Evolutionary conservation across 2,797 vertebrate genomes (phyloP), one percentile per base, ranked within the genome.

Genomic region (Fistularia tabacaria): DNA sequence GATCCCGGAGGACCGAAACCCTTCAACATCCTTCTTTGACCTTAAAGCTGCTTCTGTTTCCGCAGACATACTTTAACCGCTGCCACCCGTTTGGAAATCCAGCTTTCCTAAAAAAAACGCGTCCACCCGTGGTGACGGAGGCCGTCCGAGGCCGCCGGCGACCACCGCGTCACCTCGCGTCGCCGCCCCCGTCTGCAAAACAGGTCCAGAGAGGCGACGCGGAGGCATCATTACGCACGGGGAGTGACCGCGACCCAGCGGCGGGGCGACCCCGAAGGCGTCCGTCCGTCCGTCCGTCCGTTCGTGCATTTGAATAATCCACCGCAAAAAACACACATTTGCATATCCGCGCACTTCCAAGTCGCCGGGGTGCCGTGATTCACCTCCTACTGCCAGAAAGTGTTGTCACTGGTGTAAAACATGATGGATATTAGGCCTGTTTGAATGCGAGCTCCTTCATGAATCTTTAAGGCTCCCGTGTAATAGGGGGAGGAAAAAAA

Each of bases 231-330:
- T 85, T 85, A 86, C 66, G 51, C 69, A 78, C 13, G 67, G 74
- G 45, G 59, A 82, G 54, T 83, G 79, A 83, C 75, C 81, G 65
- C 62, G 9, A 38, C 76, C 68, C 47, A 14, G 66, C 54, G 49
- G 54, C 49, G 1, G 58, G 77, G 83, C 74, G 12, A 62, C 79
- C 81, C 82, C 68, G 49, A 47, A 74, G 80, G 80, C 79, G 59
- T 69, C n/a, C n/a, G n/a, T n/a, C n/a, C n/a, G n/a, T n/a, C n/a
- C 67, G 62, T 75, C 55, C 7, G 71, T 64, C 54, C 76, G 51
- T 46, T 68, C 55, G 49, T 13, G 66, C 76, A 76, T 87, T 81
- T 86, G 76, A 83, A 85, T 89, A 85, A 87, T 86, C 82, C 79
- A 69, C 76, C 60, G 74, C 77, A 68, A 66, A 68, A 66, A 65